Evolutionary conservation across 92 coral and sea anemone species (phyloP).

Genomic region (Epizoanthus illoricatus): DNA sequence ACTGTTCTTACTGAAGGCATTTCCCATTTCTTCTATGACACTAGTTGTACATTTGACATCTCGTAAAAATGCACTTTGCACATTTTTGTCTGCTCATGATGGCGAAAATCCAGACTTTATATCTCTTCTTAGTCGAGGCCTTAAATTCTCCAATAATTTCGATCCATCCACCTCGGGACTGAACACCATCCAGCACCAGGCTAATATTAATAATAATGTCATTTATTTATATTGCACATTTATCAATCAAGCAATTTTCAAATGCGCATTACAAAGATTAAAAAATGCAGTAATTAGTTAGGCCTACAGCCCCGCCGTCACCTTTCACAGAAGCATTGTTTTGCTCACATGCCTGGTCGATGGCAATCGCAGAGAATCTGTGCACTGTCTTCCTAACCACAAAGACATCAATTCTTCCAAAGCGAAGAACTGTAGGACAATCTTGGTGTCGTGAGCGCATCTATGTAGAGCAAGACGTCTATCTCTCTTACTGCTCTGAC

Average conservation of each 20-base stretch:
- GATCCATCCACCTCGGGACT: conserved; percentile 40
- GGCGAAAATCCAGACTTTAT: conserved; percentile 12
- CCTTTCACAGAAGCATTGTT: conserved; percentile 33
- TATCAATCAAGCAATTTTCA: too few relatives aligned
- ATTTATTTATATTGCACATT: too few relatives aligned
- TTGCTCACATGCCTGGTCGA: conserved; percentile 47
- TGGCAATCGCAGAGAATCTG: conserved; percentile 25
- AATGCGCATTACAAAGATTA: too few relatives aligned
- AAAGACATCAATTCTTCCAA: conserved; percentile 19
- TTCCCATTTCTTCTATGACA: conserved; percentile 13
- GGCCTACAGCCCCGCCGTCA: conserved; percentile 43
- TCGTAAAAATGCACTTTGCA: conserved; percentile 27
- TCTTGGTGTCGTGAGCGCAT: conserved; percentile 35
- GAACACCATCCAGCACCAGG: conserved; percentile 36
- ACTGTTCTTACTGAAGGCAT: conserved; percentile 22
- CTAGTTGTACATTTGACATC: background rate
- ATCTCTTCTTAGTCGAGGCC: background rate
- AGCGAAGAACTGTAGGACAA: conserved; percentile 62
- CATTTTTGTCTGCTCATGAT: conserved; percentile 19
- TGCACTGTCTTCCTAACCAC: conserved; percentile 21
- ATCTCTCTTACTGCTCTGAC: conserved; percentile 34
- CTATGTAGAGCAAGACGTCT: conserved; percentile 41
- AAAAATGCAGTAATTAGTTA: background rate
- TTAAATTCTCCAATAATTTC: conserved; percentile 30
- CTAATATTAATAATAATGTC: too few relatives aligned